A percentile compares a stretch with the other conserved stretches of the same genome.
Evolutionary conservation across 2,888 invertebrate species (phyloP).

Genomic region (Cheiracanthium punctorium): DNA sequence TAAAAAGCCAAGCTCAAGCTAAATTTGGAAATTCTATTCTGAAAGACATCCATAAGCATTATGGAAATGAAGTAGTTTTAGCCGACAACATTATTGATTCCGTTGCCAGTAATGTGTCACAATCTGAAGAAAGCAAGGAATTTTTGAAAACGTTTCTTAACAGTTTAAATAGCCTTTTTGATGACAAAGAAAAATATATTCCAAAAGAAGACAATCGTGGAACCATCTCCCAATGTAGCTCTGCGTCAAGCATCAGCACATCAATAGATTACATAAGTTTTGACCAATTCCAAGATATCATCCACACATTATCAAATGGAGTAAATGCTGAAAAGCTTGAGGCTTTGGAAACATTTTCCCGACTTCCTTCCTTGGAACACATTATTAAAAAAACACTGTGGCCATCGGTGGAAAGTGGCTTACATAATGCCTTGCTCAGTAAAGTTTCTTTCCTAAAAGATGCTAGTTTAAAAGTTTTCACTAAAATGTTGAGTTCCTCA

Average conservation of each 20-base stretch:
- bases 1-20: slow-evolving; percentile 33
- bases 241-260: slow-evolving; percentile 47
- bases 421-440: slow-evolving; percentile 36
- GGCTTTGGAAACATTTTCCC: slow-evolving; percentile 38
- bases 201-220: slow-evolving; percentile 26
- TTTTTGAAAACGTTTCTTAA: slow-evolving; percentile 20
- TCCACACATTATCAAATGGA: slow-evolving; percentile 20
- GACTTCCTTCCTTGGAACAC: slow-evolving; percentile 51
- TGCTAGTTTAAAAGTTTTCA: slow-evolving; percentile 34
- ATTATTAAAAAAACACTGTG: slow-evolving; percentile 44
- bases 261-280: slow-evolving; percentile 59
- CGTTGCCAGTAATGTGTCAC: slow-evolving; percentile 13
- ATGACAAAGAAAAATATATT: slow-evolving; percentile 38
- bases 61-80: not conserved
- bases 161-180: slow-evolving; percentile 23
- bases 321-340: slow-evolving; percentile 51
- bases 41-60: not conserved
- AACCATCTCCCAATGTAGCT: slow-evolving; percentile 41
- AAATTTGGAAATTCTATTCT: slow-evolving; percentile 34
- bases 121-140: slow-evolving; percentile 24
- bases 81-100: slow-evolving; percentile 20
- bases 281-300: slow-evolving; percentile 44
- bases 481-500: slow-evolving; percentile 51
- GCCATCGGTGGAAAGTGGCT: slow-evolving; percentile 35
- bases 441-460: slow-evolving; percentile 37